These are phyloP conservation scores for Oreochromis tanganicae DNA, from an alignment of 2,113 vertebrate genomes.

Conservation along the genomic window DNA sequence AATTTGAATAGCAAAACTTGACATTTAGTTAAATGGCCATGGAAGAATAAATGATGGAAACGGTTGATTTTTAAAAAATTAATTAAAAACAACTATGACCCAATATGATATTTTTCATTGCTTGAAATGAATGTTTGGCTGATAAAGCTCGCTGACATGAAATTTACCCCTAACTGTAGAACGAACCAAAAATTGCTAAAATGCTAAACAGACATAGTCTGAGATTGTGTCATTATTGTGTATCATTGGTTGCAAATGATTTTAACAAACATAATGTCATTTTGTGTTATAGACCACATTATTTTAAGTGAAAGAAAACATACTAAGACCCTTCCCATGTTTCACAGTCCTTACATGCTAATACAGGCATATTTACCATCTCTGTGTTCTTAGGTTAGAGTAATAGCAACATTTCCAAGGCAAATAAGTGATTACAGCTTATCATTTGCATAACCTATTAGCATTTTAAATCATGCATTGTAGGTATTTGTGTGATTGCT, in stretches of 20 bases:
- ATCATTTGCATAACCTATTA: background rate
- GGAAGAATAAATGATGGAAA: background rate
- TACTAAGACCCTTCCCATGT: background rate
- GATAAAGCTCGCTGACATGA: background rate
- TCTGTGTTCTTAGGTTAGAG: background rate
- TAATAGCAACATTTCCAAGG: background rate
- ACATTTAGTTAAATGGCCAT: accelerated
- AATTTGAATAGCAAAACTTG: background rate
- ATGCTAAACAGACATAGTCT: background rate
- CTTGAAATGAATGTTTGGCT: background rate
- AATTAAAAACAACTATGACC: accelerated
- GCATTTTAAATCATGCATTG: background rate
- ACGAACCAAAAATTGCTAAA: background rate
- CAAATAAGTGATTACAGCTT: background rate
- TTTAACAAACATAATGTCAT: accelerated
- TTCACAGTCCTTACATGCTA: background rate
- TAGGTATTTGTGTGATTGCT: background rate
- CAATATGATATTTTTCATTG: background rate
- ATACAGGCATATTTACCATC: background rate
- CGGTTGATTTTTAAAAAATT: accelerated
- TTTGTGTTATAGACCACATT: background rate
- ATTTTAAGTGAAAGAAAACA: background rate
- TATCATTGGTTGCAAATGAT: background rate
- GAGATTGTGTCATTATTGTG: background rate
- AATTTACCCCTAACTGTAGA: background rate